Base-by-base conservation (phyloP, 2,888 invertebrate species). In the Callyntrura guangdongensis region DNA sequence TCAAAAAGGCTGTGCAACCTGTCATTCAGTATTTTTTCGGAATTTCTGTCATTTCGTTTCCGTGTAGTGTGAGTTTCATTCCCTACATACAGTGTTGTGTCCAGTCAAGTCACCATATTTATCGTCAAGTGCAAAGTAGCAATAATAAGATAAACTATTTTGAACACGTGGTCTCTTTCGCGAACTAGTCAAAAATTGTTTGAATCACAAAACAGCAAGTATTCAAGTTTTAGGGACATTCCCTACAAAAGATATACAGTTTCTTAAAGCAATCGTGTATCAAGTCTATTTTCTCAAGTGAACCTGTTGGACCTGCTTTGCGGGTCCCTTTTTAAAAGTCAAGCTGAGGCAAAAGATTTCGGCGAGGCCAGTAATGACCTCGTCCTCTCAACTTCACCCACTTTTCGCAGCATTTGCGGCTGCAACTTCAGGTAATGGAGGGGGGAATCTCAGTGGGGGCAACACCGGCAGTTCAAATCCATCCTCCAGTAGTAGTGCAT, bases 361-460 rank as follows among this genome's bases (percentile, higher is more conserved):
- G 1, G 86, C 93, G 93, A 92, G 93, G 92, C 93, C 93, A 89
- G 83, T 92, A n/a, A 93, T 93, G 93, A 92, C 92, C 93, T 93
- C 93, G 91, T 82, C 92, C 12, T 82, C 91, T 22, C 93, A 93
- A 91, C 91, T 94, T 17, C 94, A 94, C 85, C 94, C 94, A 47
- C 88, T 94, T 9, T 93, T 93, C 86, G 94, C 93, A 79, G 93
- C 93, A 0, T 93, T 93, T 87, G 92, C 92, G 17, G 91, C 91
- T 79, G 93, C 92, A 61, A 25, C 89, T 17, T 85, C 85, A 14
- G 56, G 67, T 56, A 67, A 27, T 49, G 89, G 2, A 36, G 36
- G 36, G 6, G 36, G 90, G 53, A 86, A 67, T 79, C 74, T 45
- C 5, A 81, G 61, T n/a, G 64, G 45, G 72, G 77, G 84, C 47